Percentiles rank a stretch among this genome's conserved stretches.
Conservation (phyloP, 2,797 vertebrate genomes). For the Champsocephalus gunnari region DNA sequence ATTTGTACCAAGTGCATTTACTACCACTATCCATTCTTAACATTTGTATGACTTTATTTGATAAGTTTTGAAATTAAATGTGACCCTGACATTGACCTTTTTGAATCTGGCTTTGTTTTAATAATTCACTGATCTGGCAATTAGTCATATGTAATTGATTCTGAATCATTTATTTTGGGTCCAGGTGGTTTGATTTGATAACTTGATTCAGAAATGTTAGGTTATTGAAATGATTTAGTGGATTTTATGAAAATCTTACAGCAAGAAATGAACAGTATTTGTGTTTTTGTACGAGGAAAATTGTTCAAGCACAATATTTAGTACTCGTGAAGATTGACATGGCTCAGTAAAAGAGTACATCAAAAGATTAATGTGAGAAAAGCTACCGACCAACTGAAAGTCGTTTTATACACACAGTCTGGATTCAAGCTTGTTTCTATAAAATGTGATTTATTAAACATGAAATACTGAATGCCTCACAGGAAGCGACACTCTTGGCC, state of each 20-base stretch:
- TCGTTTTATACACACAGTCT: constrained; percentile 5
- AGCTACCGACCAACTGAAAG: background rate
- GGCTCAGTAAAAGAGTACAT: background rate
- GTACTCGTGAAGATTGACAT: background rate
- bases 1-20: constrained; percentile 95
- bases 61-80: constrained; percentile 97
- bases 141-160: constrained; percentile 8
- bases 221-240: background rate
- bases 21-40: constrained; percentile 96
- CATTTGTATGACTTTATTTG: constrained; percentile 98
- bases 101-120: constrained; percentile 80
- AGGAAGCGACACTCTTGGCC: constrained; percentile 50
- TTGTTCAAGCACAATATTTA: background rate
- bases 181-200: constrained; percentile 8
- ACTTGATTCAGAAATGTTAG: background rate
- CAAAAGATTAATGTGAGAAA: background rate
- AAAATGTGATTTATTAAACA: constrained; percentile 82
- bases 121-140: constrained; percentile 36
- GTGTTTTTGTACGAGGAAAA: background rate
- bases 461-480: constrained; percentile 57
- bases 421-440: constrained; percentile 64
- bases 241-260: background rate
- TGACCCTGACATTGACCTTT: constrained; percentile 92
- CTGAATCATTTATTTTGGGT: background rate
- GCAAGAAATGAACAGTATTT: background rate